phyloP scores from a whole-genome alignment of 2,113 vertebrate genomes.

The Terrapene triunguis region DNA sequence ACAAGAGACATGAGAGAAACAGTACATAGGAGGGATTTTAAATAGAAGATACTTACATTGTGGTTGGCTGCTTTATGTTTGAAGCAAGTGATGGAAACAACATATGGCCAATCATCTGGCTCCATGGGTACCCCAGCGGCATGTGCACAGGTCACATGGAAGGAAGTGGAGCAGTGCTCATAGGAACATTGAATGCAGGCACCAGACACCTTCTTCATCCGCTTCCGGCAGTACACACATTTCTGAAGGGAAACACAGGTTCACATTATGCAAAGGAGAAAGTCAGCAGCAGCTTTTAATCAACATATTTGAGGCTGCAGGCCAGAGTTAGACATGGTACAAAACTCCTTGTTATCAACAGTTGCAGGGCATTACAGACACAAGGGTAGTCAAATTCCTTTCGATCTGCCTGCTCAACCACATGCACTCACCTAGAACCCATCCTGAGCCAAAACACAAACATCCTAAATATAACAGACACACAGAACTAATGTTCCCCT shows the following conservation, averaged over 20 bases:
- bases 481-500: rapidly evolving
- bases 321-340: rapidly evolving
- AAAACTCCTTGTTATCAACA: rapidly evolving
- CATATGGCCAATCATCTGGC: slow-evolving; percentile 96
- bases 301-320: rapidly evolving
- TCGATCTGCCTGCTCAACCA: neutral
- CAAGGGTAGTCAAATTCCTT: rapidly evolving
- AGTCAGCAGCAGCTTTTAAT: rapidly evolving
- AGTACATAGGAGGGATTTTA: rapidly evolving
- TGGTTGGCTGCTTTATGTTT: slow-evolving; percentile 84
- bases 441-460: neutral
- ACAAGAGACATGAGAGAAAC: rapidly evolving
- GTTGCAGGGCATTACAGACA: neutral
- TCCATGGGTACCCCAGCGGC: slow-evolving; percentile 92
- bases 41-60: slow-evolving; percentile 70
- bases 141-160: slow-evolving; percentile 96
- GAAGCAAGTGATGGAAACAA: slow-evolving; percentile 95
- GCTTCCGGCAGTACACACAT: slow-evolving; percentile 92
- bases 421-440: rapidly evolving
- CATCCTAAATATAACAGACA: neutral
- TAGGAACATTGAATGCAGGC: slow-evolving; percentile 96
- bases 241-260: slow-evolving; percentile 79
- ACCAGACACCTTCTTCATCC: slow-evolving; percentile 83
- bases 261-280: rapidly evolving
- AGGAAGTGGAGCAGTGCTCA: slow-evolving; percentile 94